Evolutionary conservation across 2,113 vertebrate species (phyloP), one percentile per base, ranked within the genome.

Genomic region (Syngnathus typhle): DNA sequence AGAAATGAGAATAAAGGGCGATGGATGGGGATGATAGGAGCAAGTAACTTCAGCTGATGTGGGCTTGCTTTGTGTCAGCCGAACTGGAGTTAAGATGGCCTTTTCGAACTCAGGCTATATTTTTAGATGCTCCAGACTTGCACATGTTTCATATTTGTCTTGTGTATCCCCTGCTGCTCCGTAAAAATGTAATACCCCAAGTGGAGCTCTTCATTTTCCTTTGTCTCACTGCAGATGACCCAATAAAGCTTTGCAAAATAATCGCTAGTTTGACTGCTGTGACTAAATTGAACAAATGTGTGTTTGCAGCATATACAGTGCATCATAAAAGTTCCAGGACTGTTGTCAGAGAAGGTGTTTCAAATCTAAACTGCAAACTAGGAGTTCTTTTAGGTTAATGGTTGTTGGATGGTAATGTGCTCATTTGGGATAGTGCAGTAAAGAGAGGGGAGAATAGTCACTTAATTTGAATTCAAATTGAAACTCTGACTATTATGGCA

Each of bases 241-340:
- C 71, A 81, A 52, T 68, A 73, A 78, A 73, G 71, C 72, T 70
- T 61, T 38, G 32, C 41, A 71, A 74, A 73, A 56, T 55, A 58
- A 65, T 60, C 13, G 65, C 61, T 46, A 37, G 54, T 68, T 56
- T 76, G 72, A 81, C 68, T 74, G 74, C 78, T 75, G 69, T 67
- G 61, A 73, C 71, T 78, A 76, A 86, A 76, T 86, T 71, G 73
- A 85, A 80, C 56, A 75, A 81, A 73, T 71, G 68, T 61, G 52
- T 81, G 78, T 84, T 86, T 81, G 74, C 75, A 72, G 60, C 72
- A 72, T 66, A 76, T 72, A 15, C 7, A 2, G 27, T 6, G 69
- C 64, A 77, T 86, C 83, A 77, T 72, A 71, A 68, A 78, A 64
- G 19, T 51, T 51, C 8, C 18, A 51, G 47, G 18, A 51, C 18